A percentile compares a stretch with the other conserved stretches of the same genome.
Evolutionary conservation across 2,888 invertebrate species (phyloP).

Genomic region (Acrobeloides nanus): DNA sequence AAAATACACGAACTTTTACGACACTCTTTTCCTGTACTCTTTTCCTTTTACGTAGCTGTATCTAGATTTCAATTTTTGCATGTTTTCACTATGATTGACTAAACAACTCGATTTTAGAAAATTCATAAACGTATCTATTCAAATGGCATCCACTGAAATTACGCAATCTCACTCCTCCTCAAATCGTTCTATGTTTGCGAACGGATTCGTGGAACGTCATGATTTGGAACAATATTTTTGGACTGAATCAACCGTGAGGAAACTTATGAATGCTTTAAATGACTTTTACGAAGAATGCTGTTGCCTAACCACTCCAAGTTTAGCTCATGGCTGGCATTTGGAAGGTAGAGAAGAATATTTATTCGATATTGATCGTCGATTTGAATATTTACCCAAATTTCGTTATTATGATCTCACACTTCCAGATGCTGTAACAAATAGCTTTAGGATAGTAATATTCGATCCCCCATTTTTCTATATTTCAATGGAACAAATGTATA

Average conservation of each 20-base stretch:
- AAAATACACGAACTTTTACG: too few species aligned
- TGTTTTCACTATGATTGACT: too few species aligned
- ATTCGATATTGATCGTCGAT: conserved; percentile 1
- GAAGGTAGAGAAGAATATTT: neutral
- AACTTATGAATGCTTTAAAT: neutral
- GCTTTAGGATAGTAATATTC: neutral
- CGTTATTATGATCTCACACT: neutral
- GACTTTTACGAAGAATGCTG: neutral
- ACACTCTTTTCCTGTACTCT: too few species aligned
- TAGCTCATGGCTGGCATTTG: neutral
- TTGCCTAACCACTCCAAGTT: neutral
- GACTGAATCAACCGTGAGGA: neutral
- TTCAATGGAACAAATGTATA: too few species aligned
- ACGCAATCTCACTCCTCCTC: too few species aligned
- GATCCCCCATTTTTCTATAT: conserved; percentile 4
- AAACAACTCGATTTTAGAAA: too few species aligned
- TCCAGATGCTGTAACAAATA: neutral
- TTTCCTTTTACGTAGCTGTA: too few species aligned
- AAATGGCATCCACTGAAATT: too few species aligned
- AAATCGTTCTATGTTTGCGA: too few species aligned
- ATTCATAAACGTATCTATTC: too few species aligned
- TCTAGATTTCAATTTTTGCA: too few species aligned
- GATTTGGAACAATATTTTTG: conserved; percentile 4
- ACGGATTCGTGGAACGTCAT: too few species aligned
- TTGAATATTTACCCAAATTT: conserved; percentile 4